Percentiles rank a stretch among this genome's conserved stretches.
phyloP scores from a whole-genome alignment of 23 tunicate genomes.

The Oikopleura vanhoeffeni region DNA sequence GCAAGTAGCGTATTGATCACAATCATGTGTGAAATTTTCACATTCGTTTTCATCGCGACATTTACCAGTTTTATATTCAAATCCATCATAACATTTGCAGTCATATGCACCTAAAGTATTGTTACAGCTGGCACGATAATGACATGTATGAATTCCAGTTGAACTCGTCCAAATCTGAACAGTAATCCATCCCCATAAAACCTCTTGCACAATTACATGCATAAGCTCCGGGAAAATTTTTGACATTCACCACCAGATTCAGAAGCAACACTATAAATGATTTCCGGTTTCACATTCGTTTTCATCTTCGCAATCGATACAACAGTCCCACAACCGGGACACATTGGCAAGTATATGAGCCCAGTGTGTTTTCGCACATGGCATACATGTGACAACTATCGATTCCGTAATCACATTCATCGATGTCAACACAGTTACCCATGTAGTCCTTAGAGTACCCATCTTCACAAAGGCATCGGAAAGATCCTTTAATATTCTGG shows the following conservation, averaged over 20 bases:
- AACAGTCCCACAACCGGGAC: neutral
- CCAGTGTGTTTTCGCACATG: neutral
- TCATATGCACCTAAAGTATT: neutral
- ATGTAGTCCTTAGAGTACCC: neutral
- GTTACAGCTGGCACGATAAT: neutral
- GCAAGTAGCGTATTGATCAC: slow-evolving; percentile 2
- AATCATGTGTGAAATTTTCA: neutral
- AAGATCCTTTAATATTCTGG: slow-evolving; percentile 18
- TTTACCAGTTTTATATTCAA: neutral
- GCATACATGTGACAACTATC: neutral
- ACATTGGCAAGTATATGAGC: neutral
- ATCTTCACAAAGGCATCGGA: slow-evolving; percentile 16
- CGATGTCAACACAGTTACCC: neutral
- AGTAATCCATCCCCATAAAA: slow-evolving; percentile 16
- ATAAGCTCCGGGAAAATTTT: neutral
- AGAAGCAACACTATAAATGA: neutral
- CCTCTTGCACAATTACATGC: slow-evolving; percentile 15
- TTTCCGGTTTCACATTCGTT: neutral
- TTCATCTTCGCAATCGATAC: neutral
- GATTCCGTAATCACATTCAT: neutral
- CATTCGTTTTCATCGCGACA: neutral
- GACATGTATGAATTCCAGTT: neutral
- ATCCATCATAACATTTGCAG: neutral
- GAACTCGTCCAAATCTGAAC: neutral
- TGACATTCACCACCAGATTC: neutral